phyloP scores from a whole-genome alignment of 1,140 invertebrate genomes.

The Argopecten irradians region DNA sequence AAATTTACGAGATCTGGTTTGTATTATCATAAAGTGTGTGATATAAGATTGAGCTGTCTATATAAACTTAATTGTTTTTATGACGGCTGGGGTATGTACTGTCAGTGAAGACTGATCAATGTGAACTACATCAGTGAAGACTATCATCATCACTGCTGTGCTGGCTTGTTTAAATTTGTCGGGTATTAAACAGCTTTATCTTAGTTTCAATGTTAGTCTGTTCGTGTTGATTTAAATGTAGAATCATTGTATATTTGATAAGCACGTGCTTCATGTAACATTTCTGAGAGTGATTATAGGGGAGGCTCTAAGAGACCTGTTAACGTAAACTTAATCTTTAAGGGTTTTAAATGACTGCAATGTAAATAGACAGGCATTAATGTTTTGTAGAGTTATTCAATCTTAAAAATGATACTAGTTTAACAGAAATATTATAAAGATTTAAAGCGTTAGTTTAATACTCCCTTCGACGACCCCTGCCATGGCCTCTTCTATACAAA shows the following conservation, averaged over 20 bases:
- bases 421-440: too few relatives aligned
- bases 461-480: not conserved
- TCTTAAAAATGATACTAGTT: not conserved
- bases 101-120: not conserved
- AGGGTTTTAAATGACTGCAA: not conserved
- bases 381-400: not conserved
- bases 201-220: not conserved
- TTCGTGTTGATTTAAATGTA: not conserved
- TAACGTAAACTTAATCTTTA: not conserved
- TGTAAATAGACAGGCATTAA: not conserved
- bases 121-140: not conserved
- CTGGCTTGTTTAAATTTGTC: not conserved
- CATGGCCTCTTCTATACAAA: not conserved
- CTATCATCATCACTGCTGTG: not conserved
- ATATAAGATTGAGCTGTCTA: not conserved
- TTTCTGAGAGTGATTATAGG: not conserved
- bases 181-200: not conserved
- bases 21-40: not conserved
- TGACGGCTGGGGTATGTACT: not conserved
- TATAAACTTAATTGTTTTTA: not conserved
- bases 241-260: constrained; percentile 7
- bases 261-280: not conserved
- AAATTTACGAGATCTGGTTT: not conserved
- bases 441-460: not conserved
- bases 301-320: not conserved